These are phyloP conservation scores for Porphyrio hochstetteri DNA, from an alignment of 2,113 vertebrate genomes.

Conservation along the genomic window DNA sequence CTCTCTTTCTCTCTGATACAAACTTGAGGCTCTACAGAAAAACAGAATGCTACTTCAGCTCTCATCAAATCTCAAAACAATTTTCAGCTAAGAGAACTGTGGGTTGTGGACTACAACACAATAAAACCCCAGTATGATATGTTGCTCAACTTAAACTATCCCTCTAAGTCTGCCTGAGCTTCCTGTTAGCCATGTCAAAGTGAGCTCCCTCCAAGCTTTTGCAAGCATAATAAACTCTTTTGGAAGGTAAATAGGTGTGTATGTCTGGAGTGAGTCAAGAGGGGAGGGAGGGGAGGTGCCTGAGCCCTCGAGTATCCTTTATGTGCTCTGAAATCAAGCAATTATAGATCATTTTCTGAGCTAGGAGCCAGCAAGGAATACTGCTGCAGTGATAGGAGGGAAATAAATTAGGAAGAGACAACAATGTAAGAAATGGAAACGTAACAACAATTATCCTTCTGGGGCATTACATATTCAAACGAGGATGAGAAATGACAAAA, in stretches of 20 bases:
- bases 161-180: neutral
- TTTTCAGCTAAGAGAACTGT: neutral
- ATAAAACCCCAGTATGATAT: neutral
- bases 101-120: neutral
- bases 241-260: neutral
- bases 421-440: neutral
- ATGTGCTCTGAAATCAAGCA: neutral
- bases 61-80: conserved; percentile 23
- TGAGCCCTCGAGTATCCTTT: neutral
- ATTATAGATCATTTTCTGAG: neutral
- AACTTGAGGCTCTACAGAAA: neutral
- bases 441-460: neutral
- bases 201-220: neutral
- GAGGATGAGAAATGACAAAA: neutral
- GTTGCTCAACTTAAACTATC: neutral
- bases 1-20: neutral
- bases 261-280: neutral
- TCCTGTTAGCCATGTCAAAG: neutral
- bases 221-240: neutral
- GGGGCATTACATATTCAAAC: neutral
- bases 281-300: neutral
- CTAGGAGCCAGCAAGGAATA: neutral
- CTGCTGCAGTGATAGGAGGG: neutral
- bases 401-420: conserved; percentile 4
- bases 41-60: neutral